Evolutionary conservation across 2,113 vertebrate species (phyloP).

Genomic region (Menidia beryllina): DNA sequence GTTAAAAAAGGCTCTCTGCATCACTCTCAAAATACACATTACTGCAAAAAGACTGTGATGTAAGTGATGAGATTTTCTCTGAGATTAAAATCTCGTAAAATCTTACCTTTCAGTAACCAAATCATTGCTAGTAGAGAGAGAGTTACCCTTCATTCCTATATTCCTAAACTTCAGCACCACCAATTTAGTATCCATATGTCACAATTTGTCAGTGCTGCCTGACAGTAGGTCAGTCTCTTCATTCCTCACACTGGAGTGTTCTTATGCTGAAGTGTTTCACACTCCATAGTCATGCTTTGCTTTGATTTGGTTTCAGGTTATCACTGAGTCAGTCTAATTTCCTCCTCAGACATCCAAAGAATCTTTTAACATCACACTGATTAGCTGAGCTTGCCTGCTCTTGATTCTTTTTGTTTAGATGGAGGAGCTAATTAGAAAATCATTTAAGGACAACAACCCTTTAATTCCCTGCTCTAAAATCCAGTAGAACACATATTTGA

Average conservation of each 20-base stretch:
- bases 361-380: constrained; percentile 31
- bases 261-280: not conserved
- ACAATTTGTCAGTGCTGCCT: constrained; percentile 33
- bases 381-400: constrained; percentile 35
- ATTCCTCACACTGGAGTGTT: not conserved
- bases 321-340: constrained; percentile 25
- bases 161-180: constrained; percentile 23
- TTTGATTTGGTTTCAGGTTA: constrained; percentile 14
- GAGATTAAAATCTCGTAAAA: constrained; percentile 51
- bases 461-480: no score
- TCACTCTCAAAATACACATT: constrained; percentile 17
- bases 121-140: constrained; percentile 29
- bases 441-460: constrained; percentile 12
- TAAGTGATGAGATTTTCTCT: no score
- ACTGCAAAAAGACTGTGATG: constrained; percentile 54
- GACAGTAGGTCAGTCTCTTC: constrained; percentile 11
- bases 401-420: constrained; percentile 17
- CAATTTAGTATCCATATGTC: constrained; percentile 14
- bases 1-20: no score
- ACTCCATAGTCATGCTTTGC: constrained; percentile 5
- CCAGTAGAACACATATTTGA: no score
- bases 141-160: constrained; percentile 30
- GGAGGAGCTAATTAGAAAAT: constrained; percentile 18
- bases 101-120: constrained; percentile 24
- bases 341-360: constrained; percentile 18